Evolutionary conservation across 2,113 vertebrate species (phyloP).

Genomic region (Lynx canadensis): DNA sequence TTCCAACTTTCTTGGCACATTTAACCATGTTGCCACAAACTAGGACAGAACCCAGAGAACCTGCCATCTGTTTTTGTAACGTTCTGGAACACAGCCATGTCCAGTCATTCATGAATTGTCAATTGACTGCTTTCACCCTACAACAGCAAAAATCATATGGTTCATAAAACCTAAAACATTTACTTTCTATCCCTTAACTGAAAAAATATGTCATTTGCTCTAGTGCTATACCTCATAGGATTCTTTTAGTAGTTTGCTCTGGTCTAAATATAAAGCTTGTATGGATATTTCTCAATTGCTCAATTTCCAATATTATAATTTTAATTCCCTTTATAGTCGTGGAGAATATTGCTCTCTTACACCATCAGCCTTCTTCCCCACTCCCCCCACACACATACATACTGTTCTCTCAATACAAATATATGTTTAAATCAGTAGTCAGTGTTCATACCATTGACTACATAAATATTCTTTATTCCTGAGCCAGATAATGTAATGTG

Average conservation of each 20-base stretch:
- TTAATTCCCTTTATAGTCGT: not conserved
- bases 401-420: not conserved
- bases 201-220: not conserved
- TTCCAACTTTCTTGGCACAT: not conserved
- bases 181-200: not conserved
- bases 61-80: not conserved
- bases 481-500: not conserved
- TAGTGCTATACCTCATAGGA: not conserved
- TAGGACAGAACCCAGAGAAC: not conserved
- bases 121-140: not conserved
- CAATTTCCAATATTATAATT: not conserved
- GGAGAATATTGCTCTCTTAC: not conserved
- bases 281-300: not conserved
- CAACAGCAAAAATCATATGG: not conserved
- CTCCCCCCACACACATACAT: not conserved
- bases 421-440: not conserved
- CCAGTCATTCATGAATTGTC: slow-evolving; percentile 22
- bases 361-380: not conserved
- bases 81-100: not conserved
- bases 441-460: not conserved
- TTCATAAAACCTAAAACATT: not conserved
- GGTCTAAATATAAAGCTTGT: not conserved
- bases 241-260: not conserved
- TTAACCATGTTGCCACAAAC: not conserved
- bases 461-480: not conserved